Conservation (phyloP, 1,140 invertebrate species). For the Rhagoletis pomonella region DNA sequence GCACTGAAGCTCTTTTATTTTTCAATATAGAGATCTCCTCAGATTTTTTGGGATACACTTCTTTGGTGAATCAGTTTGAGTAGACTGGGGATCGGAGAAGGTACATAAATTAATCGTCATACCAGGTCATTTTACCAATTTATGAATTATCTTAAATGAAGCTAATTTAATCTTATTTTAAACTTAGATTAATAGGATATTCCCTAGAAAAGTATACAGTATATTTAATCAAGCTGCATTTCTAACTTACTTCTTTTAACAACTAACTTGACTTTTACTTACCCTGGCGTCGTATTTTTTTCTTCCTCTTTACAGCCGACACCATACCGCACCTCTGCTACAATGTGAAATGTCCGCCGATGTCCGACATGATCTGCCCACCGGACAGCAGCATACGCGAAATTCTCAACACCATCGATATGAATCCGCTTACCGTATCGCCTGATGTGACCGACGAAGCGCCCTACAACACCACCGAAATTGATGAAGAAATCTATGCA, state of each 20-base stretch:
- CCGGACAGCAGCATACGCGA: constrained; percentile 66
- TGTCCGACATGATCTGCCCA: constrained; percentile 68
- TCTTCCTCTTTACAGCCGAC: constrained; percentile 57
- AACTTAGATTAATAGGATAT: too few species aligned
- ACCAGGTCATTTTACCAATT: too few species aligned
- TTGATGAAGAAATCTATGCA: constrained; percentile 61
- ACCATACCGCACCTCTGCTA: constrained; percentile 61
- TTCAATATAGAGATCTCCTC: too few species aligned
- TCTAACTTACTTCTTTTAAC: background rate
- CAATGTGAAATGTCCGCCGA: constrained; percentile 64
- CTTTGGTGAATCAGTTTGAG: too few species aligned
- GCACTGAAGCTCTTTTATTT: too few species aligned
- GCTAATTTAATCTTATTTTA: too few species aligned
- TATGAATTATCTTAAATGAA: too few species aligned
- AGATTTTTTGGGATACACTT: too few species aligned
- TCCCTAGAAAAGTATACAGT: too few species aligned
- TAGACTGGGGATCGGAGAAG: too few species aligned
- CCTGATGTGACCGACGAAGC: constrained; percentile 24
- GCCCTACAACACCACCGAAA: constrained; percentile 57
- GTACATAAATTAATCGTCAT: too few species aligned
- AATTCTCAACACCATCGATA: constrained; percentile 59
- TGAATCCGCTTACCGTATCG: constrained; percentile 59
- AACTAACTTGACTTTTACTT: background rate
- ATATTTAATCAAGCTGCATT: too few species aligned
- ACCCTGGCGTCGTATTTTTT: background rate